phyloP scores from a whole-genome alignment of 2,113 vertebrate species.

The Sturnus vulgaris region DNA sequence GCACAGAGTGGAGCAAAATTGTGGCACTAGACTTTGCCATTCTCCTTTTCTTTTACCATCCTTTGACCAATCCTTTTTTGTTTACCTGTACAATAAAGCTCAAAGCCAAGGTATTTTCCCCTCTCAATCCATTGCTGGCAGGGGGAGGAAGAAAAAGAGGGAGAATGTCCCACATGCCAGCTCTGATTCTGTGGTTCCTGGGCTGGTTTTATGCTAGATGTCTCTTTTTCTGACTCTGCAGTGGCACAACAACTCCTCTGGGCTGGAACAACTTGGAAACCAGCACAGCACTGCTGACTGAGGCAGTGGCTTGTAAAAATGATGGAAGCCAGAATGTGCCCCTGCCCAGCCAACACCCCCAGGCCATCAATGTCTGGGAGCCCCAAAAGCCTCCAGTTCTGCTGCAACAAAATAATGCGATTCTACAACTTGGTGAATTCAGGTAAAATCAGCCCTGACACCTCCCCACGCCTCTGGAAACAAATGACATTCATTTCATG shows the following conservation, averaged over 20 bases:
- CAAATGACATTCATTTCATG: background rate
- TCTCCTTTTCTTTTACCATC: background rate
- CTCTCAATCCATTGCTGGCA: rapidly evolving
- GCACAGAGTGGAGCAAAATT: background rate
- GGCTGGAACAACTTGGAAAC: background rate
- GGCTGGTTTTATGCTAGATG: background rate
- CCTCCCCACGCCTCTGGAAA: background rate
- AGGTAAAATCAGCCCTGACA: background rate
- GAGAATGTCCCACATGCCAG: background rate
- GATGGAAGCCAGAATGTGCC: background rate
- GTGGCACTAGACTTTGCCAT: background rate
- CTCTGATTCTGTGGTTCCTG: background rate
- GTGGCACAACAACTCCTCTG: background rate
- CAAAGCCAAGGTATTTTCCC: background rate
- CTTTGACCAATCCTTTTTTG: background rate
- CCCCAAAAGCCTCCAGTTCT: background rate
- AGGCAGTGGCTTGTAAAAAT: background rate
- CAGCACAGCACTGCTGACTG: background rate
- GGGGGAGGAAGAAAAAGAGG: background rate
- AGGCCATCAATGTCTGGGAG: rapidly evolving
- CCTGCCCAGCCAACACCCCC: background rate
- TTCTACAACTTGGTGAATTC: background rate
- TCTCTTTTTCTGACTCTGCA: background rate
- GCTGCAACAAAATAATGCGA: background rate
- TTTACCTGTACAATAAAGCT: background rate